Conservation (phyloP, 2,113 vertebrate species). For the Arizona elegans region DNA sequence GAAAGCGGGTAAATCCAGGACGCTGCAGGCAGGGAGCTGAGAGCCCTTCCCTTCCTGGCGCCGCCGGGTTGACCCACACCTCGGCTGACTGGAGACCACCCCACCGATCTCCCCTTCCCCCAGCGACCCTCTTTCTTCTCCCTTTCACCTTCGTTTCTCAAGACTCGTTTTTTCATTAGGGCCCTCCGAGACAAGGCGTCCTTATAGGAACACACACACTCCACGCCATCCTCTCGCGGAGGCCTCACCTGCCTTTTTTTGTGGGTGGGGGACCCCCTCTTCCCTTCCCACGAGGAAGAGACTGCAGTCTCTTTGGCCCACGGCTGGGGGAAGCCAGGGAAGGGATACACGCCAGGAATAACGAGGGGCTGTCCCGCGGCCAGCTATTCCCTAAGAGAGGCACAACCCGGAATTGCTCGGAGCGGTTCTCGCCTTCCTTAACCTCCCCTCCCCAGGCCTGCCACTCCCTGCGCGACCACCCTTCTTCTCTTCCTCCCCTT, state of each 20-base stretch:
- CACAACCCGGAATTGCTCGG: background rate
- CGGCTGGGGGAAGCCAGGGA: fast-evolving
- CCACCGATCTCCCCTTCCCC: background rate
- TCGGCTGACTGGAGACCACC: background rate
- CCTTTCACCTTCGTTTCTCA: background rate
- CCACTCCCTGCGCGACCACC: background rate
- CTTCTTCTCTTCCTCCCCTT: background rate
- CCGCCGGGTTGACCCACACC: background rate
- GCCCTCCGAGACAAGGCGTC: background rate
- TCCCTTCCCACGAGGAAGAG: background rate
- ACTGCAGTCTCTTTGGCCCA: background rate
- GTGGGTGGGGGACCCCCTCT: background rate
- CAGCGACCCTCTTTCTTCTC: background rate
- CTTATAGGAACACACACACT: background rate
- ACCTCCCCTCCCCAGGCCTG: background rate
- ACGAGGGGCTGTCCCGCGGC: background rate
- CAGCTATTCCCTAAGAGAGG: background rate
- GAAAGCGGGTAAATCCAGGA: background rate
- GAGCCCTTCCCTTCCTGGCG: background rate
- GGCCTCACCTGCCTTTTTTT: background rate
- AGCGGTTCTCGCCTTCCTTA: background rate
- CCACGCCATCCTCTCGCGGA: background rate
- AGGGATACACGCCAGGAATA: background rate
- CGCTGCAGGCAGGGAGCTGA: background rate
- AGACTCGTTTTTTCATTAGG: background rate